Evolutionary conservation across 2,888 invertebrate species (phyloP).

Genomic region (Pharmacophagus antenor): DNA sequence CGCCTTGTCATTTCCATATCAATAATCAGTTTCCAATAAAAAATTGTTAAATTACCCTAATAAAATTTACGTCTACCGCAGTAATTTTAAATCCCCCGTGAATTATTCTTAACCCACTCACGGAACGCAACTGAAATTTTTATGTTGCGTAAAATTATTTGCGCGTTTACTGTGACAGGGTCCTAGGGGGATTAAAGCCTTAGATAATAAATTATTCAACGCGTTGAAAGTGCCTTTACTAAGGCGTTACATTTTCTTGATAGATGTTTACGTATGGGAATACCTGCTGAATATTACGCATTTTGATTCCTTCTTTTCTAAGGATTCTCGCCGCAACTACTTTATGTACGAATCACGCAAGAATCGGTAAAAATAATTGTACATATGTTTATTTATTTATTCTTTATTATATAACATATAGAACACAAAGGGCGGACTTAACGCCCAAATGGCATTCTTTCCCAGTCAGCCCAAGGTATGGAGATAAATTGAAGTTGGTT

Average conservation of each 20-base stretch:
- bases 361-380: too few relatives aligned
- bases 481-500: too few relatives aligned
- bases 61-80: background rate
- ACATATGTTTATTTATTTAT: too few relatives aligned
- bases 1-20: too few relatives aligned
- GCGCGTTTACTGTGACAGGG: slow-evolving; percentile 24
- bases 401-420: too few relatives aligned
- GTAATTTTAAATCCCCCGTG: slow-evolving; percentile 2
- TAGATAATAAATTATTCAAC: slow-evolving; percentile 30
- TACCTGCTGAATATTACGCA: slow-evolving; percentile 8
- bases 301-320: background rate
- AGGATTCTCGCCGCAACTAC: background rate
- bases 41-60: slow-evolving; percentile 1
- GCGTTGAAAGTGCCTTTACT: slow-evolving; percentile 30
- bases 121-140: slow-evolving; percentile 21
- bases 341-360: background rate
- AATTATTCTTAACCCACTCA: slow-evolving; percentile 14
- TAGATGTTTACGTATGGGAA: slow-evolving; percentile 29
- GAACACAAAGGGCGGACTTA: too few relatives aligned
- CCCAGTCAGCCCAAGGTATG: too few relatives aligned
- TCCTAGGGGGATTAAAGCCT: slow-evolving; percentile 27
- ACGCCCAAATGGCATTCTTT: too few relatives aligned
- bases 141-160: slow-evolving; percentile 29
- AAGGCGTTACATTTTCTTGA: slow-evolving; percentile 30
- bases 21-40: background rate